phyloP scores from a whole-genome alignment of 1,140 invertebrate genomes.

The Mesaphorura yosii region DNA sequence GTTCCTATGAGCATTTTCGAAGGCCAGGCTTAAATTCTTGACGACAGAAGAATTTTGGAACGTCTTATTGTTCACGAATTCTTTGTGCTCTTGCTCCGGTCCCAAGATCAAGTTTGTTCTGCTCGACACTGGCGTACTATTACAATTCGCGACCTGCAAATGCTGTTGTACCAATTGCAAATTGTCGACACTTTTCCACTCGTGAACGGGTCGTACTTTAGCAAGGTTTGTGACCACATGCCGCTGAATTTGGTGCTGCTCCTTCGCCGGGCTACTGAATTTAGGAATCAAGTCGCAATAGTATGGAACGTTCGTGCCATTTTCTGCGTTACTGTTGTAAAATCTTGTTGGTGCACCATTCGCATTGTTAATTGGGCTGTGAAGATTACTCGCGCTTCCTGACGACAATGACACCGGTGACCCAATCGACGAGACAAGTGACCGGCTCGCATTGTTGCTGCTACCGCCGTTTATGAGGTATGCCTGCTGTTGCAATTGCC shows the following conservation, averaged over 20 bases:
- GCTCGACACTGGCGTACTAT: background rate
- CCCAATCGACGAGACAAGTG: background rate
- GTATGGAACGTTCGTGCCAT: background rate
- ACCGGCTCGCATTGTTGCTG: slow-evolving; percentile 6
- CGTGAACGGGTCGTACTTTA: slow-evolving; percentile 20
- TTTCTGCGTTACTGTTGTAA: background rate
- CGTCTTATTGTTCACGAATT: background rate
- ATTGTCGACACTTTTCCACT: slow-evolving; percentile 32
- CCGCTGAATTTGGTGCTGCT: slow-evolving; percentile 18
- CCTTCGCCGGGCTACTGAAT: background rate
- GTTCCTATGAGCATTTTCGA: background rate
- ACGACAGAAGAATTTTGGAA: background rate
- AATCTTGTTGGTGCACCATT: too few relatives aligned
- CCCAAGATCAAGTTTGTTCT: background rate
- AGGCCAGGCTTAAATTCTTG: background rate
- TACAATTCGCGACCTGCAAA: too few relatives aligned
- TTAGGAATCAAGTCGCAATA: slow-evolving; percentile 6
- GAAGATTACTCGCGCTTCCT: background rate
- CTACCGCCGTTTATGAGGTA: too few relatives aligned
- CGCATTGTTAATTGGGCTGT: too few relatives aligned
- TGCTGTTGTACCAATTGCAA: too few relatives aligned
- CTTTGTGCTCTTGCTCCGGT: background rate
- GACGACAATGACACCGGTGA: background rate
- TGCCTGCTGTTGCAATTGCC: too few relatives aligned
- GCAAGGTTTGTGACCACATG: slow-evolving; percentile 2